Conservation (phyloP, 2,888 invertebrate species). For the Drosophila kambysellisi region DNA sequence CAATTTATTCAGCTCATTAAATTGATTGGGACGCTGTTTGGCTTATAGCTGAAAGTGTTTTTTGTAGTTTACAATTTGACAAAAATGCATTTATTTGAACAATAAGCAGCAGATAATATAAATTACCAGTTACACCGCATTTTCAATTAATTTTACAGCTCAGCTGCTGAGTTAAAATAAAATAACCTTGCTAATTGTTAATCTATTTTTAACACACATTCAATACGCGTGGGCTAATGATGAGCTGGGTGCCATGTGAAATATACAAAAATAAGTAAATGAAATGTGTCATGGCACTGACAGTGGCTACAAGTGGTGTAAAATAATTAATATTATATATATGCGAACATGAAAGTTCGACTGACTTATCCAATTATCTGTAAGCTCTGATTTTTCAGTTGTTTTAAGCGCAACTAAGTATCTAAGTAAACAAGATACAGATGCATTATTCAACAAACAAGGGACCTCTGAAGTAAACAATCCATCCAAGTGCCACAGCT, state of each 20-base stretch:
- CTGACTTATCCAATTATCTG: constrained; percentile 26
- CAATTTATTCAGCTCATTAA: constrained; percentile 70
- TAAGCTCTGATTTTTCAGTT: constrained; percentile 20
- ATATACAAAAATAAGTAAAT: constrained; percentile 51
- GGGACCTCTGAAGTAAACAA: background rate
- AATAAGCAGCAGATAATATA: constrained; percentile 66
- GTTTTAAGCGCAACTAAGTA: background rate
- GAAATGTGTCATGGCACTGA: constrained; percentile 71
- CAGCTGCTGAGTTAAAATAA: constrained; percentile 41
- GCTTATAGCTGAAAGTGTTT: constrained; percentile 35
- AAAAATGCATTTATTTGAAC: constrained; percentile 72
- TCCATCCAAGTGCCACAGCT: background rate
- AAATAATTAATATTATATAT: constrained; percentile 51
- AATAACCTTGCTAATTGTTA: constrained; percentile 47
- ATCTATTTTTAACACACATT: constrained; percentile 10
- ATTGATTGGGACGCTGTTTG: constrained; percentile 58
- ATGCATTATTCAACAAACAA: background rate
- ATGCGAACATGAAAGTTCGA: background rate
- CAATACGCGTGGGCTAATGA: constrained; percentile 26
- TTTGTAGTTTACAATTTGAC: constrained; percentile 41
- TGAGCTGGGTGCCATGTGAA: constrained; percentile 20
- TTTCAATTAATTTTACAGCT: constrained; percentile 76
- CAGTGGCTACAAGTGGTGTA: constrained; percentile 49
- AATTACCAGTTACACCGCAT: constrained; percentile 63
- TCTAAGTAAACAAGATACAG: background rate